phyloP scores from a whole-genome alignment of 2,888 invertebrate genomes.

The Cylloceria caligata region DNA sequence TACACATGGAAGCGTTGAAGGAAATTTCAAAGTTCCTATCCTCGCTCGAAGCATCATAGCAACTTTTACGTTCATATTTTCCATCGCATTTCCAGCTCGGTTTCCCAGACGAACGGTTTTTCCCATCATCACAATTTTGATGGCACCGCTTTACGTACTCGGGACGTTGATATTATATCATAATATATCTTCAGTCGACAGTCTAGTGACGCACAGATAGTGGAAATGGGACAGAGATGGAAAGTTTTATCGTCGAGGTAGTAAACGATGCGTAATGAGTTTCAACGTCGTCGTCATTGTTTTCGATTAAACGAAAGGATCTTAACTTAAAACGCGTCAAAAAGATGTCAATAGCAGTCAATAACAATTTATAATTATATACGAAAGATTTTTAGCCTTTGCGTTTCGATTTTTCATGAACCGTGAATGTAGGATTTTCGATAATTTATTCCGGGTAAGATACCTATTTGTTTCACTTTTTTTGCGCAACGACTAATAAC shows the following conservation, averaged over 20 bases:
- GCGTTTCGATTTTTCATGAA: background rate
- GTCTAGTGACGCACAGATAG: background rate
- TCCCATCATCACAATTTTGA: conserved; percentile 54
- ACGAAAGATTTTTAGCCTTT: background rate
- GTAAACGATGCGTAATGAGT: conserved; percentile 14
- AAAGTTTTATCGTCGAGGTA: conserved; percentile 38
- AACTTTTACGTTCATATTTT: conserved; percentile 56
- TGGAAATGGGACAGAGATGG: background rate
- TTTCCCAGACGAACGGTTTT: conserved; percentile 36
- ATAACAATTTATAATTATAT: background rate
- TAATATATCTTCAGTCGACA: conserved; percentile 11
- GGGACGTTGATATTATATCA: conserved; percentile 10
- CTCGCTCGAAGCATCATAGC: conserved; percentile 29
- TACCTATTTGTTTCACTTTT: no score
- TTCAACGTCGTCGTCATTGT: conserved; percentile 6
- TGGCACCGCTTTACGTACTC: conserved; percentile 48
- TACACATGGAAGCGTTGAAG: background rate
- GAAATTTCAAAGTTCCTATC: conserved; percentile 23
- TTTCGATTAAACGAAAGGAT: background rate
- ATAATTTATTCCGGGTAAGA: no score
- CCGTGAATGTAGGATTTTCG: background rate
- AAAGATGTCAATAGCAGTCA: background rate
- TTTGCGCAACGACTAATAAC: no score
- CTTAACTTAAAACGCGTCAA: background rate
- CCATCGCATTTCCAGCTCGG: conserved; percentile 33